These are phyloP conservation scores for Trachelus troglodyta DNA, from an alignment of 2,888 invertebrate species.

Conservation along the genomic window DNA sequence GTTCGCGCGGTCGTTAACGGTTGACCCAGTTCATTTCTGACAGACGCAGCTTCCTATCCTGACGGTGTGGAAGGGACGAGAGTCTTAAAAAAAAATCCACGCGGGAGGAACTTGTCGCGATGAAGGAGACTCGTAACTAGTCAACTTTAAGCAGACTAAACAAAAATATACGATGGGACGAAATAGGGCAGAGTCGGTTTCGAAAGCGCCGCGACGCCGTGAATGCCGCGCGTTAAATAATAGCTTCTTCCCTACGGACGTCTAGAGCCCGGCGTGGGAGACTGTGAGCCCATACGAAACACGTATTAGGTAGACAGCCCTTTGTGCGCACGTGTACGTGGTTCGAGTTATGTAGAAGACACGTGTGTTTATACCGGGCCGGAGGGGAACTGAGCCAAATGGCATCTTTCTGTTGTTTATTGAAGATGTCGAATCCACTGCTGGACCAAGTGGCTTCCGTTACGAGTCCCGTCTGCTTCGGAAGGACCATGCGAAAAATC, in stretches of 20 bases:
- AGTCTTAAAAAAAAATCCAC: neutral
- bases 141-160: neutral
- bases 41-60: neutral
- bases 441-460: slow-evolving; percentile 14
- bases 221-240: neutral
- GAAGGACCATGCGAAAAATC: neutral
- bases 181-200: neutral
- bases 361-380: neutral
- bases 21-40: neutral
- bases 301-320: neutral
- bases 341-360: neutral
- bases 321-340: neutral
- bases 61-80: neutral
- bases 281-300: neutral
- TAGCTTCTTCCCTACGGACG: neutral
- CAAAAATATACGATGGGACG: neutral
- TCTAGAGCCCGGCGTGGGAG: neutral
- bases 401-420: slow-evolving; percentile 33
- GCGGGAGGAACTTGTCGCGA: neutral
- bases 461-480: slow-evolving; percentile 10
- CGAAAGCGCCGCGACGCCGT: neutral
- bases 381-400: slow-evolving; percentile 19
- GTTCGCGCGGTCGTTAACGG: neutral
- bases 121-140: neutral
- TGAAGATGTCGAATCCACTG: slow-evolving; percentile 16